A percentile compares a stretch with the other conserved stretches of the same genome.
These are phyloP conservation scores for Magallana angulata DNA, from an alignment of 1,140 invertebrate genomes.

Conservation along the genomic window DNA sequence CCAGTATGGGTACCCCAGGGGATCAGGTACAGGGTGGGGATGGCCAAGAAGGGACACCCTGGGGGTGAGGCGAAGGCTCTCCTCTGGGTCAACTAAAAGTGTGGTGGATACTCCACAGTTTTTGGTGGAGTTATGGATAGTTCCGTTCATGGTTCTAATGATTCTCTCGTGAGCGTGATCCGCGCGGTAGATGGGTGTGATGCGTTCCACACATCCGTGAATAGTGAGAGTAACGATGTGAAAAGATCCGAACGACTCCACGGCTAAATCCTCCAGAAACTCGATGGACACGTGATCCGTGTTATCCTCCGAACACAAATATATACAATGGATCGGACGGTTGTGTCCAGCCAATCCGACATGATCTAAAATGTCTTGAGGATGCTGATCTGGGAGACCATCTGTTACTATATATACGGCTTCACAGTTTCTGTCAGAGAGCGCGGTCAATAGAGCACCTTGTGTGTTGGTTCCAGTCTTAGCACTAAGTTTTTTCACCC, in stretches of 20 bases:
- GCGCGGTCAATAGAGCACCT: conserved; percentile 76
- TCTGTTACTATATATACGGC: conserved; percentile 79
- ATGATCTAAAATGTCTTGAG: conserved; percentile 76
- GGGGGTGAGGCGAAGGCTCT: conserved; percentile 64
- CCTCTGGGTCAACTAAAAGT: conserved; percentile 70
- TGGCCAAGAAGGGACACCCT: conserved; percentile 50
- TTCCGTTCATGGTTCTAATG: conserved; percentile 73
- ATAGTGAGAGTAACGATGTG: conserved; percentile 73
- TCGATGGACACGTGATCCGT: conserved; percentile 74
- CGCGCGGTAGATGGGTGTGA: conserved; percentile 75
- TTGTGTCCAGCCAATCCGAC: conserved; percentile 65
- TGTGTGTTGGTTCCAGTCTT: conserved; percentile 79
- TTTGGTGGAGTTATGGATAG: conserved; percentile 72
- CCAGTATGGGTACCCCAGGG: conserved; percentile 42
- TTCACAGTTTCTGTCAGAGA: conserved; percentile 73
- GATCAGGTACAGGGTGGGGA: conserved; percentile 35
- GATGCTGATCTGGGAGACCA: conserved; percentile 78
- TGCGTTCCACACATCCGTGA: conserved; percentile 75
- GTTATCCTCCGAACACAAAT: conserved; percentile 69
- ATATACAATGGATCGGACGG: conserved; percentile 77
- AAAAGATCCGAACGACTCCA: conserved; percentile 78
- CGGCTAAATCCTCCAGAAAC: conserved; percentile 77
- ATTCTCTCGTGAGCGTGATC: conserved; percentile 71
- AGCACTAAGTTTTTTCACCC: conserved; percentile 75
- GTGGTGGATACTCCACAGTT: conserved; percentile 75